Conservation (phyloP, 2,797 vertebrate genomes). For the Smutsia temminckii region DNA sequence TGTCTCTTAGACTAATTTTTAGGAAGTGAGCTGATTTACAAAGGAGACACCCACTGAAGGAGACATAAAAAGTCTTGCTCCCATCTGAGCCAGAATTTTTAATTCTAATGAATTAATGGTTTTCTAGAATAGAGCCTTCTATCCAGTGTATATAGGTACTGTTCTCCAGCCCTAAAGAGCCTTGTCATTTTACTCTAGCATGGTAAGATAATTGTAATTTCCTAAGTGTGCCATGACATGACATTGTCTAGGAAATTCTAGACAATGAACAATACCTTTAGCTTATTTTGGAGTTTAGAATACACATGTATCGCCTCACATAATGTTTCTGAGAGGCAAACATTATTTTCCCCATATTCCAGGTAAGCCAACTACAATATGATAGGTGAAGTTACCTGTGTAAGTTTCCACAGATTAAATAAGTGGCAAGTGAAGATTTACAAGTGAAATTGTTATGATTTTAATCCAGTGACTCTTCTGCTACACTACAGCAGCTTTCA, state of each 20-base stretch:
- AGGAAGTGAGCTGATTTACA: not conserved
- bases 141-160: not conserved
- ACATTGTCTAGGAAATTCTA: not conserved
- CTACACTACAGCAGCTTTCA: not conserved
- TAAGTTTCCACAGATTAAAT: not conserved
- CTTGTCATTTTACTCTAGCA: not conserved
- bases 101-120: not conserved
- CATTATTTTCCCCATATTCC: not conserved
- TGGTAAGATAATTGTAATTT: not conserved
- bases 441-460: not conserved
- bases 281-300: not conserved
- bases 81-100: not conserved
- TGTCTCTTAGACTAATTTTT: not conserved
- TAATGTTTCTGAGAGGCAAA: not conserved
- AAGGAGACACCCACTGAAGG: not conserved
- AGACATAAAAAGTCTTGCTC: not conserved
- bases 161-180: not conserved
- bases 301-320: not conserved
- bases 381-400: not conserved
- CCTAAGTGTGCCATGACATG: not conserved
- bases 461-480: not conserved
- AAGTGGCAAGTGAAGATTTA: not conserved
- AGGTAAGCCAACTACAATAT: not conserved
- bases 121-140: not conserved
- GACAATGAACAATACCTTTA: not conserved